phyloP scores from a whole-genome alignment of 2,888 invertebrate species.

The Cryptocephalus primarius region DNA sequence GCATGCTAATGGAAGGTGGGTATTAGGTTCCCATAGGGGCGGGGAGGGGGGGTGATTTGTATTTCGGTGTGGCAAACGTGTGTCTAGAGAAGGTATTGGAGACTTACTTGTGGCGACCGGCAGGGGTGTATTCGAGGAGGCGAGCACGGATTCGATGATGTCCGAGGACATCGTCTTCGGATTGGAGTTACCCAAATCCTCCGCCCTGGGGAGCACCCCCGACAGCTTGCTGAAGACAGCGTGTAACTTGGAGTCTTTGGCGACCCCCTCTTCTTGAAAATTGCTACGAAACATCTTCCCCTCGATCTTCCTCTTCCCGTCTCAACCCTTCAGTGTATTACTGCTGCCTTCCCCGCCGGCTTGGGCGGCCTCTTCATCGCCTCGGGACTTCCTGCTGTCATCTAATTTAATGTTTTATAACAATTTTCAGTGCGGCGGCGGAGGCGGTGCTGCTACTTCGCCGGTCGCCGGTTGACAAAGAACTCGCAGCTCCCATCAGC shows the following conservation, averaged over 20 bases:
- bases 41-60: too few species aligned
- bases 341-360: too few species aligned
- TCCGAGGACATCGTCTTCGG: conserved; percentile 31
- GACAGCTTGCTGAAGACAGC: conserved; percentile 31
- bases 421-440: conserved; percentile 5
- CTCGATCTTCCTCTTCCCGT: neutral
- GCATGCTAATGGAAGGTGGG: too few species aligned
- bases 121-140: conserved; percentile 20
- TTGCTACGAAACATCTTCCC: conserved; percentile 22
- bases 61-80: too few species aligned
- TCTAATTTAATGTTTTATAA: conserved; percentile 4
- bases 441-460: conserved; percentile 1
- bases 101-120: conserved; percentile 30
- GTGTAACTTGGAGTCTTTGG: conserved; percentile 26
- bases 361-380: too few species aligned
- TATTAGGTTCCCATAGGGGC: too few species aligned
- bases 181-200: conserved; percentile 24
- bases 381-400: neutral
- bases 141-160: conserved; percentile 31
- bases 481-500: conserved; percentile 26
- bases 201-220: conserved; percentile 27
- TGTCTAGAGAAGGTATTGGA: too few species aligned
- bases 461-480: conserved; percentile 24
- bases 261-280: conserved; percentile 23
- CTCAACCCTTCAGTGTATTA: too few species aligned